Evolutionary conservation across 2,797 vertebrate species (phyloP), one percentile per base, ranked within the genome.

Genomic region (Myotis findleyi): DNA sequence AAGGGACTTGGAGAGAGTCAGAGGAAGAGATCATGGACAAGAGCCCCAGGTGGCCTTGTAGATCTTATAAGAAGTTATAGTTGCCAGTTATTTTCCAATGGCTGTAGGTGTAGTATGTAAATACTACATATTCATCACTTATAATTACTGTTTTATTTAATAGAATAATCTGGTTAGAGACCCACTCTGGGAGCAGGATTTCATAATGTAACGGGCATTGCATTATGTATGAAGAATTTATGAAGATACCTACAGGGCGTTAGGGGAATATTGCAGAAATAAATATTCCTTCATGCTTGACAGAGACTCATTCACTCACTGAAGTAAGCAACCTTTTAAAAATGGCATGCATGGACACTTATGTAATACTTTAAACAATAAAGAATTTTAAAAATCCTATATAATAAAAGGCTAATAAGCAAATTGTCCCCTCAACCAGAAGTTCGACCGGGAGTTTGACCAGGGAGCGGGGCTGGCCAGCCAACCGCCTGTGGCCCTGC

Each of bases 181-280:
- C 12, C 16, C 27, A 49, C 6, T 57, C 59, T 51, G 25, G 36
- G 73, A 23, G 73, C 3, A 71, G 64, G 14, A 21, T 47, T 88
- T 91, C 30, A 47, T 69, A n/a, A 86, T 55, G 21, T 53, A 25
- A 33, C 49, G 20, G 75, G 41, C 30, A 36, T 4, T 62, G 33
- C 6, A 21, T 95, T 91, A 69, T 59, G 23, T 10, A 41, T 86
- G 89, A 73, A 73, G 80, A 36, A 20, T 71, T 92, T 93, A 62
- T 64, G 59, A 77, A 79, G 55, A 71, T 27, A 47, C 27, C 53
- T 64, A 8, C 41, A 62, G 12, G 13, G 7, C 82, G 76, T 72
- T 47, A 53, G 23, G 51, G 85, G 69, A 85, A 72, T 41, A 44
- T n/a, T 30, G 17, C 25, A 88, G 64, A 86, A 38, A n/a, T 62